Conservation (phyloP, 2,888 invertebrate genomes). For the Deilephila elpenor region DNA sequence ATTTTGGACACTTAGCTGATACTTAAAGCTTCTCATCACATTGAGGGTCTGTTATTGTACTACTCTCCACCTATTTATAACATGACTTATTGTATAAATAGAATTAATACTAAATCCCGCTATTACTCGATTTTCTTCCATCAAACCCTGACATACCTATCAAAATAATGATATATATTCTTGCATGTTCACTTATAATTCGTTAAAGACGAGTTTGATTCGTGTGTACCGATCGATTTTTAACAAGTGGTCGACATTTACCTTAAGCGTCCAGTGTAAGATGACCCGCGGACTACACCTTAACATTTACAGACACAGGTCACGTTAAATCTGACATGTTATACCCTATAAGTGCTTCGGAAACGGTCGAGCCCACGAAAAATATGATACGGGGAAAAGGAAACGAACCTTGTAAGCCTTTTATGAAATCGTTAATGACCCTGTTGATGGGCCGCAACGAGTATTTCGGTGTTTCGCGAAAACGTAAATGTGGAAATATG, state of each 20-base stretch:
- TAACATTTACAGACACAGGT: slow-evolving; percentile 48
- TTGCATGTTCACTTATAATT: background rate
- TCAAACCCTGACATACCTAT: background rate
- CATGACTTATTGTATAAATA: too few species aligned
- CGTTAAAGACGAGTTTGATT: slow-evolving; percentile 11
- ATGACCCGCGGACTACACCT: background rate
- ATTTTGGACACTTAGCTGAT: too few species aligned
- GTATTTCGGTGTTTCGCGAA: slow-evolving; percentile 60
- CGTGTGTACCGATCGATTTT: slow-evolving; percentile 21
- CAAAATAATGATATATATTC: background rate
- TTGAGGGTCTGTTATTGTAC: too few species aligned
- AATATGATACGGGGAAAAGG: slow-evolving; percentile 74
- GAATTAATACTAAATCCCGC: too few species aligned
- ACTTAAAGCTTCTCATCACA: too few species aligned
- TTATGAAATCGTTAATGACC: slow-evolving; percentile 81
- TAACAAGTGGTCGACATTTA: slow-evolving; percentile 25
- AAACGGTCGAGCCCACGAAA: slow-evolving; percentile 73
- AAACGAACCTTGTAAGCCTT: slow-evolving; percentile 75
- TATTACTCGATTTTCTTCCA: too few species aligned
- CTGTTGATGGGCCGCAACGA: slow-evolving; percentile 65
- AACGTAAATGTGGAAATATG: slow-evolving; percentile 38
- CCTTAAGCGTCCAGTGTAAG: slow-evolving; percentile 27
- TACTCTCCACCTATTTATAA: too few species aligned
- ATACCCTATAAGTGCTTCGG: slow-evolving; percentile 63
- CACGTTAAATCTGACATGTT: slow-evolving; percentile 23